Evolutionary conservation across 2,888 invertebrate species (phyloP).

Genomic region (Junonia oenone): DNA sequence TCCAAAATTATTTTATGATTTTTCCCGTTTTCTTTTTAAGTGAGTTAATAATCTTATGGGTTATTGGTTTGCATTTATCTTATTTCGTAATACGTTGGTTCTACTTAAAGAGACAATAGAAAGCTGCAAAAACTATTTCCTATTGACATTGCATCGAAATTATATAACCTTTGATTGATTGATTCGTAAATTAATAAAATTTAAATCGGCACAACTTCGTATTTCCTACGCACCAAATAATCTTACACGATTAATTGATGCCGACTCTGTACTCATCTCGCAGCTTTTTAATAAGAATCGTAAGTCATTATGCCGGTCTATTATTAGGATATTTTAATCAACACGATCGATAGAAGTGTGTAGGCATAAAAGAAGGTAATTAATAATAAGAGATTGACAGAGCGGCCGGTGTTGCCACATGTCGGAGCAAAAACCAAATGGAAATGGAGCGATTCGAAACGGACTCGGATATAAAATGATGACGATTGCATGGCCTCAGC

Average conservation of each 20-base stretch:
- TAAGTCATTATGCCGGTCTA: slow-evolving; percentile 57
- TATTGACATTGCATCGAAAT: too few species aligned
- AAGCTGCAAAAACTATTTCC: too few species aligned
- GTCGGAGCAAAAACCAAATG: slow-evolving; percentile 70
- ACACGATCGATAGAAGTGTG: slow-evolving; percentile 67
- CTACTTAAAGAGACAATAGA: too few species aligned
- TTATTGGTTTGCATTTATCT: too few species aligned
- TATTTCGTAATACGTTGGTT: too few species aligned
- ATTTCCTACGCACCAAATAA: background rate
- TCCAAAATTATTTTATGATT: background rate
- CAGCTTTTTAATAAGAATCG: slow-evolving; percentile 39
- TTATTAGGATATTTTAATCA: slow-evolving; percentile 78
- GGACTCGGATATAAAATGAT: slow-evolving; percentile 58
- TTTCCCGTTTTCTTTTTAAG: slow-evolving; percentile 12
- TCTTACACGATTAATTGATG: slow-evolving; percentile 35
- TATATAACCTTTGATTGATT: too few species aligned
- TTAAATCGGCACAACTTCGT: too few species aligned
- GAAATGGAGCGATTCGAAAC: slow-evolving; percentile 73
- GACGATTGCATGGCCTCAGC: slow-evolving; percentile 54
- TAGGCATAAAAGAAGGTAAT: slow-evolving; percentile 73
- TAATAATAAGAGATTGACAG: slow-evolving; percentile 69
- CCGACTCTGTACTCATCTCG: slow-evolving; percentile 40
- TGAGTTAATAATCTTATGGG: slow-evolving; percentile 30
- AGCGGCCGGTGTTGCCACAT: slow-evolving; percentile 60
- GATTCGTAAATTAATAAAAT: background rate